Evolutionary conservation across 2,113 vertebrate species (phyloP).

Genomic region (Aldabrachelys gigantea): DNA sequence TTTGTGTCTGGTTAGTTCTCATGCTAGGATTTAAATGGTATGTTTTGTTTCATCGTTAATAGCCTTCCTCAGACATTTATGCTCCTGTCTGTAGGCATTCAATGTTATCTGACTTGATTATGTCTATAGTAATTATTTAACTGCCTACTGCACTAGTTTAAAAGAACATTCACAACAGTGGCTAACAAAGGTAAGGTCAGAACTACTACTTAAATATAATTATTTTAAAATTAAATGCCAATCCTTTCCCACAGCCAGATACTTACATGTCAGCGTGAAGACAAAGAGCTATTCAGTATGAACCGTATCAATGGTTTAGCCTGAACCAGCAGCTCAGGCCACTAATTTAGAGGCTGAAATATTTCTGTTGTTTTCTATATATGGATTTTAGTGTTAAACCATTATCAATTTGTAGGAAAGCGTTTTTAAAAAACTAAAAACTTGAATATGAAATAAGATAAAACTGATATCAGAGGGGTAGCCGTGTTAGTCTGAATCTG

Average conservation of each 20-base stretch:
- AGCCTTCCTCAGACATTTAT: conserved; percentile 53
- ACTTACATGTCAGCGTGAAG: fast-evolving
- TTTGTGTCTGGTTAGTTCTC: conserved; percentile 49
- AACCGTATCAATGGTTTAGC: neutral
- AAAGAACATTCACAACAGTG: conserved; percentile 21
- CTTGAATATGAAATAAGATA: neutral
- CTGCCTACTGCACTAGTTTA: conserved; percentile 11
- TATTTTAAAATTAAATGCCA: conserved; percentile 9
- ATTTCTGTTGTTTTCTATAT: neutral
- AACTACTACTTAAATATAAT: neutral
- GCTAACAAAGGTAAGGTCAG: conserved; percentile 17
- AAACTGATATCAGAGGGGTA: no score
- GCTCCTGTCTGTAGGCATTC: conserved; percentile 21
- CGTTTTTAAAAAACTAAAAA: neutral
- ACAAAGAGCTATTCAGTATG: neutral
- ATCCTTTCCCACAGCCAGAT: neutral
- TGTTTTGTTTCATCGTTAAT: conserved; percentile 64
- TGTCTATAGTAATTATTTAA: conserved; percentile 32
- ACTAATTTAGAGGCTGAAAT: neutral
- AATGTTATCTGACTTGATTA: conserved; percentile 56
- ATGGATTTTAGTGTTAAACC: neutral
- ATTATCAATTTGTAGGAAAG: fast-evolving
- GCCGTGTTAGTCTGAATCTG: no score
- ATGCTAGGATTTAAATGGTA: conserved; percentile 51
- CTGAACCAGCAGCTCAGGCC: neutral